These are phyloP conservation scores for Phenganax marumi DNA, from an alignment of 92 coral and sea anemone genomes.

Conservation along the genomic window DNA sequence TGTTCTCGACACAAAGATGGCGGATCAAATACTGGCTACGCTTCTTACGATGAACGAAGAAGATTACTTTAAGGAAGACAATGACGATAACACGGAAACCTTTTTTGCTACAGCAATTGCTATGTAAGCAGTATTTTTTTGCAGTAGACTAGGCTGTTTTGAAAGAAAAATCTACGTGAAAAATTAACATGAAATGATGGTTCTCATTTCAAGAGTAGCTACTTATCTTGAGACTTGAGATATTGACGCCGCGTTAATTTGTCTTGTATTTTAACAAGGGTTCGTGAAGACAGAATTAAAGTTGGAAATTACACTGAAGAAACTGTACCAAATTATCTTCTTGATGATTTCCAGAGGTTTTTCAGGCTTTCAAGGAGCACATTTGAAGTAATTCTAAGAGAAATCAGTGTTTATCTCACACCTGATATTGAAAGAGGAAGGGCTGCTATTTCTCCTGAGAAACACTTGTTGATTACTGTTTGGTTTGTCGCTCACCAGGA, in stretches of 20 bases:
- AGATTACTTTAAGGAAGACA: background rate
- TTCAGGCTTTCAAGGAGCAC: slow-evolving; percentile 2
- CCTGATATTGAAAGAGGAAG: slow-evolving; percentile 14
- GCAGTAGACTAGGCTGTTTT: background rate
- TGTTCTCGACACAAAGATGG: background rate
- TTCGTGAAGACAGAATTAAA: slow-evolving; percentile 8
- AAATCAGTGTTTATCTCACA: background rate
- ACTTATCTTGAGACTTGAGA: background rate
- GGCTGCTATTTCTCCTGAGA: slow-evolving; percentile 1
- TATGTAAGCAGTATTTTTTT: background rate
- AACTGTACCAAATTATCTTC: slow-evolving; percentile 10
- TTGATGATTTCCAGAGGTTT: slow-evolving; percentile 10
- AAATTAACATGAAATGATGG: background rate
- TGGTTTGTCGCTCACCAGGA: slow-evolving; percentile 12
- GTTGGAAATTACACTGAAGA: background rate
- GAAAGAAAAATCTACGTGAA: background rate
- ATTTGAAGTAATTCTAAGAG: background rate
- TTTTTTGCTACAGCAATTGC: slow-evolving; percentile 5
- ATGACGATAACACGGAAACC: background rate
- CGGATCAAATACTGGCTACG: background rate
- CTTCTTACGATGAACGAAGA: background rate
- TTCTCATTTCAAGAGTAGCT: background rate
- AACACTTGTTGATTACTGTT: slow-evolving; percentile 4
- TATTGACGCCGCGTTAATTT: background rate
- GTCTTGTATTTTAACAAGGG: background rate